phyloP scores from a whole-genome alignment of 53 echinoderm and acorn worm genomes.

The Glandiceps talaboti region DNA sequence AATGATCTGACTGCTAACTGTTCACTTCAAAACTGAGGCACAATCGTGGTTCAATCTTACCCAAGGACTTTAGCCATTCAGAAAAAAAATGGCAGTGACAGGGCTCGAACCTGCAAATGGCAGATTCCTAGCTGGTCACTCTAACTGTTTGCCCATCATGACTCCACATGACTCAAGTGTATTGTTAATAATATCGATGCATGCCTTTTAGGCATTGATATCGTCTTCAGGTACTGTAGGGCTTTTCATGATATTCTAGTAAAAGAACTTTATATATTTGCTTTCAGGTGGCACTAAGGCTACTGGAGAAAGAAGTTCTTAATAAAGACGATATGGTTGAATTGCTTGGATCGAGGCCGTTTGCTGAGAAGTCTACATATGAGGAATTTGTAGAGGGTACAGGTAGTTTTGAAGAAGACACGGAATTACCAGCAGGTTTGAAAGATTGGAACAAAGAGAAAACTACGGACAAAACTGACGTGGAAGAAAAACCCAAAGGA shows the following conservation, averaged over 20 bases:
- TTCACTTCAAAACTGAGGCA: no score
- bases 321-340: constrained; percentile 99
- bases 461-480: constrained; percentile 16
- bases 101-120: no score
- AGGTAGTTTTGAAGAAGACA: constrained; percentile 90
- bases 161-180: no score
- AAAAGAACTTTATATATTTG: no score
- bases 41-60: no score
- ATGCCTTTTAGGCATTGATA: neutral
- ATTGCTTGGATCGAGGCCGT: constrained; percentile 74
- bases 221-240: neutral
- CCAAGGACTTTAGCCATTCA: no score
- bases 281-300: constrained; percentile 63
- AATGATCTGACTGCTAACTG: no score
- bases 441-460: constrained; percentile 90
- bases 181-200: neutral
- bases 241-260: no score
- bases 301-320: constrained; percentile 72
- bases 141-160: no score
- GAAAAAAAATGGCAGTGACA: no score
- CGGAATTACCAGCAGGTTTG: constrained; percentile 67
- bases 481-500: neutral
- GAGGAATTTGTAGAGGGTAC: constrained; percentile 99
- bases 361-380: constrained; percentile 91
- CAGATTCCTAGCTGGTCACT: no score